phyloP scores from a whole-genome alignment of 53 echinoderm and acorn worm species.

The Antedon mediterranea region DNA sequence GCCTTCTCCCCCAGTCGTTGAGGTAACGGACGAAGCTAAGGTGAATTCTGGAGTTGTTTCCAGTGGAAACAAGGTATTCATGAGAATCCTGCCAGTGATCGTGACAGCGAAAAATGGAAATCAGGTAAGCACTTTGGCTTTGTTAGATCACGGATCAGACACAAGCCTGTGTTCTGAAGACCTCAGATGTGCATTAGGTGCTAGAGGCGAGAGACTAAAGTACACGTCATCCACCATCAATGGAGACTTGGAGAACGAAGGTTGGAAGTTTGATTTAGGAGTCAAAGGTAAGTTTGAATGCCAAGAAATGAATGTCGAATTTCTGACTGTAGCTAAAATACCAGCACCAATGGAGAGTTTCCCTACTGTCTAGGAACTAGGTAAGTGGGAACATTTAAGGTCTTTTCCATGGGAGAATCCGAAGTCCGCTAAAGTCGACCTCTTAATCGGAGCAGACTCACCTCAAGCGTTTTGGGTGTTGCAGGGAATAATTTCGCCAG shows the following conservation, averaged over 20 bases:
- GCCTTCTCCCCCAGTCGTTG: not conserved
- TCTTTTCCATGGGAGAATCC: slow-evolving; percentile 19
- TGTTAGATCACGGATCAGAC: slow-evolving; percentile 27
- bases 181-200: slow-evolving; percentile 15
- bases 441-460: slow-evolving; percentile 25
- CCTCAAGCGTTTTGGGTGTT: slow-evolving; percentile 36
- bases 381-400: slow-evolving; percentile 26
- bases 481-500: no score
- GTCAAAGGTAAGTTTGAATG: slow-evolving; percentile 25
- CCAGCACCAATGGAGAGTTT: slow-evolving; percentile 11
- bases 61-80: slow-evolving; percentile 30
- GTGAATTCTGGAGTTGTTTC: slow-evolving; percentile 24
- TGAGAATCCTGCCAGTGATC: slow-evolving; percentile 28
- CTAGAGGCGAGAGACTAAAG: slow-evolving; percentile 20
- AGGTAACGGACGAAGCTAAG: no score
- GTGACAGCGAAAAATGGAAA: slow-evolving; percentile 17
- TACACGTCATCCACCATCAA: slow-evolving; percentile 26
- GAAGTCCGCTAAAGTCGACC: not conserved
- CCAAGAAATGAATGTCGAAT: slow-evolving; percentile 12
- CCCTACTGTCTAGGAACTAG: slow-evolving; percentile 4
- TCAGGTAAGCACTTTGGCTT: slow-evolving; percentile 27
- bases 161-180: slow-evolving; percentile 30
- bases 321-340: slow-evolving; percentile 25
- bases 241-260: slow-evolving; percentile 23
- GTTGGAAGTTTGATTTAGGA: slow-evolving; percentile 15